Percentiles rank a stretch among this genome's conserved stretches.
phyloP scores from a whole-genome alignment of 2,797 vertebrate genomes.

The Dicrostonyx torquatus region DNA sequence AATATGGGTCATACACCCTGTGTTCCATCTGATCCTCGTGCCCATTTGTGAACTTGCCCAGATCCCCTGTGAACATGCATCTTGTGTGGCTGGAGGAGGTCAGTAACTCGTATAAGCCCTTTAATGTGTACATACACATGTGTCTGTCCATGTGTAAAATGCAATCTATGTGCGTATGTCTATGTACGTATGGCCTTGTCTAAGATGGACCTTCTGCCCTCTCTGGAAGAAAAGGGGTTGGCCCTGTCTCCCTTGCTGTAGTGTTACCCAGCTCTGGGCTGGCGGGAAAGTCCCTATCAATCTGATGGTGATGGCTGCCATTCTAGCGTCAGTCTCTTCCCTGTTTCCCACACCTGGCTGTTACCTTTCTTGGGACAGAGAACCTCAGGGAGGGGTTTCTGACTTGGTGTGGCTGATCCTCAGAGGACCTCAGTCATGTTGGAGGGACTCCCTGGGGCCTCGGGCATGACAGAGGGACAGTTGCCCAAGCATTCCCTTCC shows the following conservation, averaged over 20 bases:
- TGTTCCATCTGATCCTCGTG: not conserved
- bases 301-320: not conserved
- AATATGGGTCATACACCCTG: fast-evolving
- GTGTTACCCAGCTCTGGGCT: not conserved
- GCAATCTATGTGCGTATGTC: not conserved
- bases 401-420: not conserved
- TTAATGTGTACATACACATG: too few relatives aligned
- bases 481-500: slow-evolving; percentile 27
- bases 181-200: not conserved
- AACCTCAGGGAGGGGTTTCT: not conserved
- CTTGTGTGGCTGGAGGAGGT: not conserved
- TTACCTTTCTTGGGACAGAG: not conserved
- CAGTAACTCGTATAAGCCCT: not conserved
- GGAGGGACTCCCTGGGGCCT: not conserved
- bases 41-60: not conserved
- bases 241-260: not conserved
- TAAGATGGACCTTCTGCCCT: not conserved
- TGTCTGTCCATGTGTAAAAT: not conserved
- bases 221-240: not conserved
- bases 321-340: not conserved
- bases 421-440: not conserved
- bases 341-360: not conserved
- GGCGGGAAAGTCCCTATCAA: not conserved
- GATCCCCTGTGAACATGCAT: not conserved
- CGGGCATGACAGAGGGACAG: not conserved